phyloP scores from a whole-genome alignment of 2,888 invertebrate genomes.

The Crossocerus cetratus region DNA sequence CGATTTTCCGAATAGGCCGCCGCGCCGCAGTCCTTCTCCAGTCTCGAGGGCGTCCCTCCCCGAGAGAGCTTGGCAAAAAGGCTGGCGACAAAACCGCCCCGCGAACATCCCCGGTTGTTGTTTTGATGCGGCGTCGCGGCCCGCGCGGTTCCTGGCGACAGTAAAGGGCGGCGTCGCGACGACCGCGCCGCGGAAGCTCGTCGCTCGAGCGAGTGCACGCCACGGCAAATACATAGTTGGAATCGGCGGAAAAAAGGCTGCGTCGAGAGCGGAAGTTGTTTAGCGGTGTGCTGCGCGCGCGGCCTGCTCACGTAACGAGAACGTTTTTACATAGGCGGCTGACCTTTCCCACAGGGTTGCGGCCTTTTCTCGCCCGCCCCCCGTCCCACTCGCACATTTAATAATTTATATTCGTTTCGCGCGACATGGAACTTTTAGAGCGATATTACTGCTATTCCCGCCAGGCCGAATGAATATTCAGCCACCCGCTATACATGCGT shows the following conservation, averaged over 20 bases:
- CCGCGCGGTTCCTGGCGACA: neutral
- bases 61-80: too few species aligned
- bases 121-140: slow-evolving; percentile 17
- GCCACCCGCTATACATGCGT: neutral
- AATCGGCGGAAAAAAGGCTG: slow-evolving; percentile 6
- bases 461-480: slow-evolving; percentile 7
- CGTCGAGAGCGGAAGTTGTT: slow-evolving; percentile 65
- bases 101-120: slow-evolving; percentile 29
- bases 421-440: slow-evolving; percentile 38
- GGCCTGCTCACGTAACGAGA: slow-evolving; percentile 58
- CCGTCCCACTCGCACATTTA: slow-evolving; percentile 56
- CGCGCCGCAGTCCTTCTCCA: slow-evolving; percentile 4
- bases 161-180: too few species aligned
- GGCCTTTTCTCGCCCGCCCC: slow-evolving; percentile 60
- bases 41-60: neutral
- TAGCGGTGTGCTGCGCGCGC: slow-evolving; percentile 57
- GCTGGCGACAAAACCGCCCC: neutral
- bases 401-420: slow-evolving; percentile 58
- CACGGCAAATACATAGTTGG: slow-evolving; percentile 12
- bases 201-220: slow-evolving; percentile 25
- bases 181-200: slow-evolving; percentile 10
- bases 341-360: slow-evolving; percentile 70
- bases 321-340: slow-evolving; percentile 63
- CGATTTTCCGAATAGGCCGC: slow-evolving; percentile 53
- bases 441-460: slow-evolving; percentile 15